A percentile compares a stretch with the other conserved stretches of the same genome.
These are phyloP conservation scores for Gryllus bimaculatus DNA, from an alignment of 1,140 invertebrate species.

Conservation along the genomic window DNA sequence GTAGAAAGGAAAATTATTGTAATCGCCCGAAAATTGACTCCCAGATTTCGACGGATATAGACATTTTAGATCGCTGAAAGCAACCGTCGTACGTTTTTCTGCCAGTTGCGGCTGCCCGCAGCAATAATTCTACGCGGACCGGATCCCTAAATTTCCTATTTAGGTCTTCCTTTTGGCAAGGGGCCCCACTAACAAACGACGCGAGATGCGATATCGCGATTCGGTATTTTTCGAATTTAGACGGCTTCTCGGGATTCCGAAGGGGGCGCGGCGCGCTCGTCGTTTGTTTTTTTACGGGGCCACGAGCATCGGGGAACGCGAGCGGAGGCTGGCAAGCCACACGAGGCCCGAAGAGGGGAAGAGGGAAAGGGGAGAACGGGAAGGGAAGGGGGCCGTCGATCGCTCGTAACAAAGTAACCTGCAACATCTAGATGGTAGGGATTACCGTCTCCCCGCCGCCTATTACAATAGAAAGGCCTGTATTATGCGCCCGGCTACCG, in stretches of 20 bases:
- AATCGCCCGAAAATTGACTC: not conserved
- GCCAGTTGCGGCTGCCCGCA: not conserved
- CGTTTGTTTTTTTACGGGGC: too few relatives aligned
- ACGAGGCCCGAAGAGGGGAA: too few relatives aligned
- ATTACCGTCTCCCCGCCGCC: not conserved
- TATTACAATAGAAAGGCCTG: not conserved
- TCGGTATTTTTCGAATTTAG: not conserved
- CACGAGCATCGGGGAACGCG: too few relatives aligned
- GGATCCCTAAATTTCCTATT: not conserved
- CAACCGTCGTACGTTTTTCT: not conserved
- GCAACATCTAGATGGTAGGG: not conserved
- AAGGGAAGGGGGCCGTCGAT: too few relatives aligned
- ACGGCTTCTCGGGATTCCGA: not conserved
- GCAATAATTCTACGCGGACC: not conserved
- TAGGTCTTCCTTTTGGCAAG: not conserved
- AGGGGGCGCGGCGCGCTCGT: too few relatives aligned
- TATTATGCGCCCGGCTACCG: not conserved
- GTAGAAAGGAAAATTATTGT: not conserved
- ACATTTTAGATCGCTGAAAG: not conserved
- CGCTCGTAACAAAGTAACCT: too few relatives aligned
- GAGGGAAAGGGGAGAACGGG: too few relatives aligned
- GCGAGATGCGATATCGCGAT: not conserved
- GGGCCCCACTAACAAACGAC: not conserved
- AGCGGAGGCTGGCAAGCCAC: too few relatives aligned
- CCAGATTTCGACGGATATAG: not conserved